A percentile compares a stretch with the other conserved stretches of the same genome.
Evolutionary conservation across 2,797 vertebrate genomes (phyloP).

Genomic region (Steatocranus sp.): DNA sequence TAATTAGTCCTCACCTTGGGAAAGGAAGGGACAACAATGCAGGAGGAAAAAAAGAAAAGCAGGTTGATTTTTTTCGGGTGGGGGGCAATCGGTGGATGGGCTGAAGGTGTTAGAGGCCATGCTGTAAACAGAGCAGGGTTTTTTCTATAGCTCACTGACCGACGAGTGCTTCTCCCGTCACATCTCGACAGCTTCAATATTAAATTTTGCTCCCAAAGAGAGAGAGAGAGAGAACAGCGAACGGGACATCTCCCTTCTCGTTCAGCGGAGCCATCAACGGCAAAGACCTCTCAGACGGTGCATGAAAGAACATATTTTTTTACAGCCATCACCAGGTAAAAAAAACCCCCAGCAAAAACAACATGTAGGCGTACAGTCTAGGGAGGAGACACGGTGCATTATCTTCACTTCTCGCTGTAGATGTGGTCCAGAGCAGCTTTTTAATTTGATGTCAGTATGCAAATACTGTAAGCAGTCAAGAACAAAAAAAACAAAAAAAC

Average conservation of each 20-base stretch:
- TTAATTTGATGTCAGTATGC: conserved; percentile 64
- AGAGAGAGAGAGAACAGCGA: not conserved
- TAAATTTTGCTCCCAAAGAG: conserved; percentile 11
- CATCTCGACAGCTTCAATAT: conserved; percentile 1
- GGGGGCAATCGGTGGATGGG: not conserved
- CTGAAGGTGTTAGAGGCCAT: not conserved
- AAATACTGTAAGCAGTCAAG: conserved; percentile 47
- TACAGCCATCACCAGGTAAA: not conserved
- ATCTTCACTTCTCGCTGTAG: conserved; percentile 9
- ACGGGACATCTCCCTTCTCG: not conserved
- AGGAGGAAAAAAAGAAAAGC: not conserved
- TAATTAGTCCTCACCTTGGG: conserved; percentile 68
- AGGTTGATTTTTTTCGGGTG: not conserved
- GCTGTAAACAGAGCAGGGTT: not conserved
- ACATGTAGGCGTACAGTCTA: not conserved
- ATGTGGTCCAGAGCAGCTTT: conserved; percentile 46
- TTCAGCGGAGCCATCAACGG: conserved; percentile 22
- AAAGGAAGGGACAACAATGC: conserved; percentile 22
- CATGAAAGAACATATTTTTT: conserved; percentile 8
- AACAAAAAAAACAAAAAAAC: accelerated
- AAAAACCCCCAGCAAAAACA: accelerated
- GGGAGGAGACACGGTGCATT: not conserved
- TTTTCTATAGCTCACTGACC: not conserved
- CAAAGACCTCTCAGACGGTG: not conserved
- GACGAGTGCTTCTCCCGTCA: not conserved